Evolutionary conservation across 2,797 vertebrate species (phyloP).

Genomic region (Clangula hyemalis): DNA sequence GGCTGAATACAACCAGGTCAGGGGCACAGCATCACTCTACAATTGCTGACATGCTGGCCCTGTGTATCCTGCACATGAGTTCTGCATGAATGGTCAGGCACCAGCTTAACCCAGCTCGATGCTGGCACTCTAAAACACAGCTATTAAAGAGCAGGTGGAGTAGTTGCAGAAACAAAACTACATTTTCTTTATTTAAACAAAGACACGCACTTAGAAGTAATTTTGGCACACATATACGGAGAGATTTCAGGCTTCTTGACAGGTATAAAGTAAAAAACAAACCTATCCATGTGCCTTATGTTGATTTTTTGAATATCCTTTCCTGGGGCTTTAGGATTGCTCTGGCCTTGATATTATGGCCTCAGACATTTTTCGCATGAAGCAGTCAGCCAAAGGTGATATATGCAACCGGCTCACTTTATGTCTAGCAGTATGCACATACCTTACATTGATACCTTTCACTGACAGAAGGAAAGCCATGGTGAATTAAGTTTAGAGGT

Average conservation of each 20-base stretch:
- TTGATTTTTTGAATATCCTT: background rate
- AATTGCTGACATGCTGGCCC: background rate
- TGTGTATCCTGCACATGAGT: rapidly evolving
- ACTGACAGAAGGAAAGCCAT: background rate
- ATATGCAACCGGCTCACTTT: background rate
- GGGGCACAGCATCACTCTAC: background rate
- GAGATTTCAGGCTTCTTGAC: background rate
- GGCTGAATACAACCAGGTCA: background rate
- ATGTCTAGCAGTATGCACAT: background rate
- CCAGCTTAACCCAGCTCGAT: background rate
- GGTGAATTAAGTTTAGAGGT: background rate
- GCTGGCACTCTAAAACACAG: rapidly evolving
- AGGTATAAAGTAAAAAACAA: background rate
- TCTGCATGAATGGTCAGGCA: background rate
- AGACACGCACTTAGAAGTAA: background rate
- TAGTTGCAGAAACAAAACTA: too few species aligned
- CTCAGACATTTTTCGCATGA: background rate
- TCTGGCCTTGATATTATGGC: background rate
- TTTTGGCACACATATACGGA: background rate
- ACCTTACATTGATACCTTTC: background rate
- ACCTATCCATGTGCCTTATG: background rate
- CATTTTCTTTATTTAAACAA: too few species aligned
- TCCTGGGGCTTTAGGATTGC: background rate
- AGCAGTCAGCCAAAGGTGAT: background rate
- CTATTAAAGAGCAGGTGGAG: rapidly evolving